phyloP scores from a whole-genome alignment of 92 coral and sea anemone species.

The Plumapathes pennacea region DNA sequence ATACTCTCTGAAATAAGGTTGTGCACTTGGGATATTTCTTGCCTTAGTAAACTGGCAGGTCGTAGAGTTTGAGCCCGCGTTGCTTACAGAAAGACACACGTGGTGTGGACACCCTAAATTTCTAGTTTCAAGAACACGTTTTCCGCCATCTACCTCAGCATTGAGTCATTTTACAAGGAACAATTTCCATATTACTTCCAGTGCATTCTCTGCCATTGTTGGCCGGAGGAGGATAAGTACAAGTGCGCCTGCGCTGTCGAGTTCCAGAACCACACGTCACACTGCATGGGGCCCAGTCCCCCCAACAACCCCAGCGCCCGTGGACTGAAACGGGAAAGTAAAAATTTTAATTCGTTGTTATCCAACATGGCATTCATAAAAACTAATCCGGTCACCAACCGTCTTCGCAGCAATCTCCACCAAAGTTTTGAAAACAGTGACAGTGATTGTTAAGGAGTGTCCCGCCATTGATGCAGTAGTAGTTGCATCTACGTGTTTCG shows the following conservation, averaged over 20 bases:
- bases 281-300: constrained; percentile 24
- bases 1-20: too few relatives aligned
- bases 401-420: constrained; percentile 23
- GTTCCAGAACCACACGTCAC: constrained; percentile 7
- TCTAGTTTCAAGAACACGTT: too few relatives aligned
- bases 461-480: constrained; percentile 19
- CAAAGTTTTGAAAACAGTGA: constrained; percentile 4
- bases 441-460: constrained; percentile 1
- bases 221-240: constrained; percentile 22
- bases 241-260: constrained; percentile 12
- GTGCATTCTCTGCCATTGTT: constrained; percentile 10
- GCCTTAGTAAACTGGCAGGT: too few relatives aligned
- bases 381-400: constrained; percentile 12
- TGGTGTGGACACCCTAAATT: too few relatives aligned
- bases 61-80: too few relatives aligned
- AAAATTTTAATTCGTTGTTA: not conserved
- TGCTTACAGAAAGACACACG: too few relatives aligned
- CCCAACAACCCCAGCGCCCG: constrained; percentile 29
- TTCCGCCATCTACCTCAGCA: too few relatives aligned
- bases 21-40: too few relatives aligned
- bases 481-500: constrained; percentile 9
- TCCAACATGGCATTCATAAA: too few relatives aligned
- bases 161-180: too few relatives aligned
- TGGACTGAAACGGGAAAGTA: constrained; percentile 1
- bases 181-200: too few relatives aligned